A percentile compares a stretch with the other conserved stretches of the same genome.
phyloP scores from a whole-genome alignment of 2,113 vertebrate genomes.

The Garra rufa region DNA sequence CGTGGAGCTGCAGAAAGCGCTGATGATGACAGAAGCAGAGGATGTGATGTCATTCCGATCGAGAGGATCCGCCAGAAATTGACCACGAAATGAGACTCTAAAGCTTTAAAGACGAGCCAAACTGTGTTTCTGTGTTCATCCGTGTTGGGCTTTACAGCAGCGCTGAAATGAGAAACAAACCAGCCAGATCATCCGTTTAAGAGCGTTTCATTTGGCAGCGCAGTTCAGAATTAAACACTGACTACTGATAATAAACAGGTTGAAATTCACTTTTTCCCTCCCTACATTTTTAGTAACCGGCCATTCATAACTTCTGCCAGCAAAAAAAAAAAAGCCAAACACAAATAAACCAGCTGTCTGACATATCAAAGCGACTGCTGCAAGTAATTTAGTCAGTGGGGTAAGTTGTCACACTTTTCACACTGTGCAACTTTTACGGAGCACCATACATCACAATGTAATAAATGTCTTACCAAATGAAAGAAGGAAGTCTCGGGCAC shows the following conservation, averaged over 20 bases:
- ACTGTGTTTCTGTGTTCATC: not conserved
- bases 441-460: no score
- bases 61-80: constrained; percentile 53
- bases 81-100: constrained; percentile 58
- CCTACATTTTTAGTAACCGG: no score
- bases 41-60: constrained; percentile 63
- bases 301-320: no score
- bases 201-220: not conserved
- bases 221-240: not conserved
- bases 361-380: no score
- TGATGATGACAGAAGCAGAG: not conserved
- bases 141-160: not conserved
- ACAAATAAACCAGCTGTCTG: no score
- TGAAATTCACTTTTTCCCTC: no score
- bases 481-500: no score
- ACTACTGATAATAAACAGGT: not conserved
- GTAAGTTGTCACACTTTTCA: no score
- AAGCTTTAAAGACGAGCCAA: constrained; percentile 26
- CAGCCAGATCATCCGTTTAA: not conserved
- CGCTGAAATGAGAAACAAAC: not conserved
- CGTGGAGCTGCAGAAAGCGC: not conserved
- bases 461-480: no score
- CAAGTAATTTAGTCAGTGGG: no score
- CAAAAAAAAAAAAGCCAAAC: no score
- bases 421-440: no score